Evolutionary conservation across 2,113 vertebrate genomes (phyloP).

Genomic region (Chionomys nivalis): DNA sequence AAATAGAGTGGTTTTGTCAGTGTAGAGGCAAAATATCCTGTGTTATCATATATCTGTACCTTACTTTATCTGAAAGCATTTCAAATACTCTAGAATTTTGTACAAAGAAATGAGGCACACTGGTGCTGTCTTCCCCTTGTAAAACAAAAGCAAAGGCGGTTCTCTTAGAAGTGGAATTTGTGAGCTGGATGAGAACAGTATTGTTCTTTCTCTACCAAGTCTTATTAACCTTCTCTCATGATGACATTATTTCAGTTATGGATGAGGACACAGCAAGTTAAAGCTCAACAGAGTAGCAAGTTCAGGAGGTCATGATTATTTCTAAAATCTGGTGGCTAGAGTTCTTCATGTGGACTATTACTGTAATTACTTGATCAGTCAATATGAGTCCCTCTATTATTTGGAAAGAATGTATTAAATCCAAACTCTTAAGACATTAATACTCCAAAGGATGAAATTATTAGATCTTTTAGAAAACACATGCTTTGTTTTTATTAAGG

Average conservation of each 20-base stretch:
- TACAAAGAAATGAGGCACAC: neutral
- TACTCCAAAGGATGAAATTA: neutral
- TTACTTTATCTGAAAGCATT: neutral
- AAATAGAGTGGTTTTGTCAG: neutral
- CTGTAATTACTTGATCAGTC: neutral
- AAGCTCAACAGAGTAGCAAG: neutral
- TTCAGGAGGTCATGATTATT: neutral
- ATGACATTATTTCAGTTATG: neutral
- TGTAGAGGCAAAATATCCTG: neutral
- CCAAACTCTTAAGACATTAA: neutral
- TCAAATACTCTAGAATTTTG: conserved; percentile 4
- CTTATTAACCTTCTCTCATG: conserved; percentile 29
- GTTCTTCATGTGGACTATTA: neutral
- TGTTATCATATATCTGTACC: neutral
- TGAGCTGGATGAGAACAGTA: neutral
- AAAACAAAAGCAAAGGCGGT: conserved; percentile 40
- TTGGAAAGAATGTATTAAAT: neutral
- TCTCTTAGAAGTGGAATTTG: neutral
- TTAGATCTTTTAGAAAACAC: neutral
- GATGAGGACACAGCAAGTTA: neutral
- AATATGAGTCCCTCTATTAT: neutral
- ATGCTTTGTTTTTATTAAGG: neutral
- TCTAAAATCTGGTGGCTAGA: neutral
- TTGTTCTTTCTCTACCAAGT: neutral
- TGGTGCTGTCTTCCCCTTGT: neutral